A percentile compares a stretch with the other conserved stretches of the same genome.
Evolutionary conservation across 2,888 invertebrate genomes (phyloP).

Genomic region (Boloria selene): DNA sequence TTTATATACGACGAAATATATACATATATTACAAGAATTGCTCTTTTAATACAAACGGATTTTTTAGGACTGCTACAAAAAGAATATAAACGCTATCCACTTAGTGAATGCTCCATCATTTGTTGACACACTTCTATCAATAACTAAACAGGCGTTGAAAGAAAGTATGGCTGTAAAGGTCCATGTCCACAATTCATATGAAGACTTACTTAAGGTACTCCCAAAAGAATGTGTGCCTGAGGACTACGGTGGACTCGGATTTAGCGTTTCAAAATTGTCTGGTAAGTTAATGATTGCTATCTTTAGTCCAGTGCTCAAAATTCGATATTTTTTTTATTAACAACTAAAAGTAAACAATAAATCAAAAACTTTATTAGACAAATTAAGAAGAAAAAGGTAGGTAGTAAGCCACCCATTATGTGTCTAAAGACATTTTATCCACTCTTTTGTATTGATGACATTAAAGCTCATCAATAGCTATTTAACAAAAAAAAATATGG

Average conservation of each 20-base stretch:
- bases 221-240: slow-evolving; percentile 51
- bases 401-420: too few relatives aligned
- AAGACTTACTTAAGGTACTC: slow-evolving; percentile 45
- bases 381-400: too few relatives aligned
- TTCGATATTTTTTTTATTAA: too few relatives aligned
- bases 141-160: slow-evolving; percentile 58
- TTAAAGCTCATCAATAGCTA: too few relatives aligned
- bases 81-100: slow-evolving; percentile 63
- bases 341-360: too few relatives aligned
- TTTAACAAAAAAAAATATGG: too few relatives aligned
- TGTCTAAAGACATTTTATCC: too few relatives aligned
- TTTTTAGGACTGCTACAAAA: slow-evolving; percentile 59
- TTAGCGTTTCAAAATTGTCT: slow-evolving; percentile 9
- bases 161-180: slow-evolving; percentile 49
- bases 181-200: slow-evolving; percentile 43
- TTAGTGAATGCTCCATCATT: slow-evolving; percentile 63
- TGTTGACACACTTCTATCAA: slow-evolving; percentile 56
- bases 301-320: background rate
- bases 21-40: background rate
- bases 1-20: too few relatives aligned
- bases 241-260: slow-evolving; percentile 53
- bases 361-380: too few relatives aligned
- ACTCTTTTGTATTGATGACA: too few relatives aligned
- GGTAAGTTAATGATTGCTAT: slow-evolving; percentile 13
- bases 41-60: background rate